A percentile compares a stretch with the other conserved stretches of the same genome.
phyloP scores from a whole-genome alignment of 64 coral and sea anemone genomes.

The Stichodactyla mertensii region DNA sequence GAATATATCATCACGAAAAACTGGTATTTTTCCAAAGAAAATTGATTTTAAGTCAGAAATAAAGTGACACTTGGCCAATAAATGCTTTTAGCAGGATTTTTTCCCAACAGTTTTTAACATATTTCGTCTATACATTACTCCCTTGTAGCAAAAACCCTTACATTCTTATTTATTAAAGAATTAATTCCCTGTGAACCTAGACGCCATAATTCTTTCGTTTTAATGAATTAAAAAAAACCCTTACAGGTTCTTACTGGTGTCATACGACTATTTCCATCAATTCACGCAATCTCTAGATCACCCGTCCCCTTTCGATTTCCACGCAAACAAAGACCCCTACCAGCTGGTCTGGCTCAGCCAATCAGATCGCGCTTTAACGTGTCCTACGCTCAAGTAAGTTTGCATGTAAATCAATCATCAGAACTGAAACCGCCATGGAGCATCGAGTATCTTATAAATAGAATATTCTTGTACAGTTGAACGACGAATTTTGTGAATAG shows the following conservation, averaged over 20 bases:
- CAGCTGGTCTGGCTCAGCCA: constrained; percentile 9
- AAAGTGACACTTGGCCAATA: background rate
- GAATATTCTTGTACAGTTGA: constrained; percentile 2
- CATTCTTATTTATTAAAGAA: background rate
- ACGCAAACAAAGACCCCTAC: background rate
- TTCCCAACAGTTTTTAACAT: background rate
- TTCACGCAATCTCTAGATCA: background rate
- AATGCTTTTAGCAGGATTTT: background rate
- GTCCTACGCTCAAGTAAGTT: constrained; percentile 12
- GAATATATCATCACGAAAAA: background rate
- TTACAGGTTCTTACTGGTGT: background rate
- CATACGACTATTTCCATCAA: background rate
- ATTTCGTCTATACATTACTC: background rate
- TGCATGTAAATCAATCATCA: constrained; percentile 13
- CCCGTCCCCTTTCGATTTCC: background rate
- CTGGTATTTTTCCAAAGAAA: background rate
- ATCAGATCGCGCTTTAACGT: constrained; percentile 18
- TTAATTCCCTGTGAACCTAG: background rate
- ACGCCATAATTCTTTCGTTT: constrained; percentile 9
- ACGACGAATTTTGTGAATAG: constrained; percentile 2
- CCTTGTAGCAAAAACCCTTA: background rate
- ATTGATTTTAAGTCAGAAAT: background rate
- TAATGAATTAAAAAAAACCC: background rate
- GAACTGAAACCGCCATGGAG: constrained; percentile 1
- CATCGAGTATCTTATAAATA: background rate